phyloP scores from a whole-genome alignment of 2,797 vertebrate species.

The Danio kyathit region DNA sequence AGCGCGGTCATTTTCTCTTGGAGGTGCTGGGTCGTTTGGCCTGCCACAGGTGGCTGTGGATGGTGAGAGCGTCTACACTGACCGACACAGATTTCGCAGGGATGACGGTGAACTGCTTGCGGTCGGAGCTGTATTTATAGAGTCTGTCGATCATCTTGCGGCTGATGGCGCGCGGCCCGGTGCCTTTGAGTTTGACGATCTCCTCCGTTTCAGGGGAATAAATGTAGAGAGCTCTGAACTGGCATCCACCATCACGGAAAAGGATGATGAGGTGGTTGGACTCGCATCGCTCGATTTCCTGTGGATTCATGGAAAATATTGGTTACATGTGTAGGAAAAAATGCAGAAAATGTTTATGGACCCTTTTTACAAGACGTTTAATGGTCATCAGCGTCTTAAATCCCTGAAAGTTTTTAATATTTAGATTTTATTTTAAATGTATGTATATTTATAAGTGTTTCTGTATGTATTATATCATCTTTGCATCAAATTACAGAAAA shows the following conservation, averaged over 20 bases:
- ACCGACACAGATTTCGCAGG: conserved; percentile 90
- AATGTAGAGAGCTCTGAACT: conserved; percentile 86
- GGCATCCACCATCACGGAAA: conserved; percentile 88
- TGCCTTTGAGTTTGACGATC: conserved; percentile 85
- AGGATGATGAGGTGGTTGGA: conserved; percentile 90
- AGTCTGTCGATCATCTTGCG: conserved; percentile 91
- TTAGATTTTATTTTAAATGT: no score
- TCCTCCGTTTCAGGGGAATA: conserved; percentile 85
- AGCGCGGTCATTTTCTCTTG: conserved; percentile 78
- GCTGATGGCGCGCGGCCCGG: conserved; percentile 84
- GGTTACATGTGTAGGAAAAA: not conserved
- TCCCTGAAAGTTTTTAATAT: no score
- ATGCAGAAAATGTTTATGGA: no score
- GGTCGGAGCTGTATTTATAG: conserved; percentile 90
- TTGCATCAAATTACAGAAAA: no score
- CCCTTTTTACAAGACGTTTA: no score
- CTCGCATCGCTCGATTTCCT: conserved; percentile 88
- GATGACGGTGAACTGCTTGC: conserved; percentile 88
- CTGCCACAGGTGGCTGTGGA: conserved; percentile 89
- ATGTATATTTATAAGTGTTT: no score
- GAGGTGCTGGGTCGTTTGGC: conserved; percentile 86
- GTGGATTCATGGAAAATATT: not conserved
- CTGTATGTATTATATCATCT: no score
- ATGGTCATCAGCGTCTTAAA: no score
- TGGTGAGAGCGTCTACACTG: conserved; percentile 88